Conservation (phyloP, 2,797 vertebrate species). For the Semotilus atromaculatus region DNA sequence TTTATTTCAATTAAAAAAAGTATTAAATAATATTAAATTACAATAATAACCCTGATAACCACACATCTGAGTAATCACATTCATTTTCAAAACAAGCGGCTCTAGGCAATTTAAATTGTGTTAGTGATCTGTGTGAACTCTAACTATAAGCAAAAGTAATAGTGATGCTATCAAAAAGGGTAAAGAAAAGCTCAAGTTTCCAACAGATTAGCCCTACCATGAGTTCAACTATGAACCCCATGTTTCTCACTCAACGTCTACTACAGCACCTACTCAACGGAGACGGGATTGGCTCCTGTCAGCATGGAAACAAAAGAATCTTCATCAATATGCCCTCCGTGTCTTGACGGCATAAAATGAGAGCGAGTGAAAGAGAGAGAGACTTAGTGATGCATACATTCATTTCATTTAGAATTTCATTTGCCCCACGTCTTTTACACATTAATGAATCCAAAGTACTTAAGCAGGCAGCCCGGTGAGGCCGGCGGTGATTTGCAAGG, state of each 20-base stretch:
- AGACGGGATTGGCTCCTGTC: conserved; percentile 29
- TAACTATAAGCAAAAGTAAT: neutral
- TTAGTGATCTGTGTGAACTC: neutral
- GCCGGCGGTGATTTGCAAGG: conserved; percentile 55
- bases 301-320: conserved; percentile 41
- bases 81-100: neutral
- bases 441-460: conserved; percentile 63
- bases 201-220: neutral
- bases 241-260: neutral
- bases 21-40: neutral
- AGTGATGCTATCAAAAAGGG: neutral
- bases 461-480: conserved; percentile 47
- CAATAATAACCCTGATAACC: neutral
- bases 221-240: neutral
- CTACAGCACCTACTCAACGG: conserved; percentile 15
- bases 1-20: neutral
- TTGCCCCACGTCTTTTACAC: conserved; percentile 58
- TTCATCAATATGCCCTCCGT: conserved; percentile 41
- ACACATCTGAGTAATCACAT: neutral
- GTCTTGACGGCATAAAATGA: conserved; percentile 41
- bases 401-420: conserved; percentile 58
- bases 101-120: neutral
- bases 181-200: neutral
- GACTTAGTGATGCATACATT: conserved; percentile 56
- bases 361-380: conserved; percentile 42